Conservation (phyloP, 2,888 invertebrate genomes). For the Tachina lurida region DNA sequence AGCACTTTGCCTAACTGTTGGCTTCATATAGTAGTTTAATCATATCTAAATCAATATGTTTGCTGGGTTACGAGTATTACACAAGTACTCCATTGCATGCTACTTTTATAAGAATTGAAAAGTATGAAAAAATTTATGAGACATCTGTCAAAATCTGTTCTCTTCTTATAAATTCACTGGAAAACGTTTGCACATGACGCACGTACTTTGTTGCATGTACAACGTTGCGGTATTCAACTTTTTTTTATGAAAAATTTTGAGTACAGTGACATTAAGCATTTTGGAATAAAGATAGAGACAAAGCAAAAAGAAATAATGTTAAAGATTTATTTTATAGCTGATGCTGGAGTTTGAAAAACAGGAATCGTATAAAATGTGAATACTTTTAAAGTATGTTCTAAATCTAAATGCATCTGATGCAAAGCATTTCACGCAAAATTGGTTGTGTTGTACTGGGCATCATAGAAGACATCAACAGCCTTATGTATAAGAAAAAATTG, state of each 20-base stretch:
- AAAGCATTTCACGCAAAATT: no score
- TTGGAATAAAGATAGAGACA: no score
- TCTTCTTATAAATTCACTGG: background rate
- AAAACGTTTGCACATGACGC: constrained; percentile 19
- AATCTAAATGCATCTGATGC: no score
- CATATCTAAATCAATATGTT: background rate
- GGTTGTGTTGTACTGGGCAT: background rate
- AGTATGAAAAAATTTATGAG: constrained; percentile 7
- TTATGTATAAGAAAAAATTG: no score
- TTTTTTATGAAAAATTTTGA: background rate
- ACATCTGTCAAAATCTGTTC: constrained; percentile 60
- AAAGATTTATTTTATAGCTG: background rate
- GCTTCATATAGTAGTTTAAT: background rate
- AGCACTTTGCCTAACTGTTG: no score
- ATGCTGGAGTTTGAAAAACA: background rate
- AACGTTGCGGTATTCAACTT: constrained; percentile 7
- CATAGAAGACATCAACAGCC: no score
- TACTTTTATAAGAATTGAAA: background rate
- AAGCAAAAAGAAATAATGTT: background rate
- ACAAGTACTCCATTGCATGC: background rate
- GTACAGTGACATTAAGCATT: no score
- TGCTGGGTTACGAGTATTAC: constrained; percentile 3
- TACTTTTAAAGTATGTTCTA: no score
- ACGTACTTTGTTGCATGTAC: constrained; percentile 40
- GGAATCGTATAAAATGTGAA: background rate